Evolutionary conservation across 2,888 invertebrate genomes (phyloP), one percentile per base, ranked within the genome.

Genomic region (Gonocerus acuteangulatus): DNA sequence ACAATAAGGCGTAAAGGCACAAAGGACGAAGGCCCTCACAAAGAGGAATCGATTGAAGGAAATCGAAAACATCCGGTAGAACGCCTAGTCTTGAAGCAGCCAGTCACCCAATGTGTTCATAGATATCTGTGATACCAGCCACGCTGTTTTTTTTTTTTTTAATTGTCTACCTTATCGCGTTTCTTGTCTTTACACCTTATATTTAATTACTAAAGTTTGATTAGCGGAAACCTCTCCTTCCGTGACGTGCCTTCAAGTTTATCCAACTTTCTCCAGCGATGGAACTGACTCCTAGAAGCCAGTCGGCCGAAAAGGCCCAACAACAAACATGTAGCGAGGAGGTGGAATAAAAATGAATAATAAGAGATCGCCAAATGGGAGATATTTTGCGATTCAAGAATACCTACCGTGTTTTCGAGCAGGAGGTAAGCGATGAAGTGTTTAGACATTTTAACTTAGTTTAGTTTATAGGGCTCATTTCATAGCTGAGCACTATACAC

Each of bases 131-230:
- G 34, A 6, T 9, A n/a, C 1, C 27, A 48, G 42, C 2, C 3
- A 27, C 15, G 13, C 27, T 18, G 34, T 36, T 19, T 19, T 34
- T 34, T 34, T 7, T 51, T 51, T 51, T 51, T 27, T 51, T 15
- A 1, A 18, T 36, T 3, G 16, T 18, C 27, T 7, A 49, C n/a
- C 18, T n/a, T 42, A 11, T n/a, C 36, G 27, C 34, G 2, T n/a
- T 27, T 1, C n/a, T 19, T 36, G 4, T 3, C 2, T n/a, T 1
- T 18, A 2, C 51, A 13, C 51, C 7, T 23, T 48, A 23, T 27
- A 51, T 51, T 51, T 51, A 51, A 51, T 51, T 51, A 51, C 13
- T 11, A 51, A 51, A 51, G 32, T 51, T 51, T 51, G 34, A 51
- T 51, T 51, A 19, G 51, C 11, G 36, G n/a, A 19, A 11, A 11